Conservation (phyloP, 2,113 vertebrate species). For the Cepphus grylle region DNA sequence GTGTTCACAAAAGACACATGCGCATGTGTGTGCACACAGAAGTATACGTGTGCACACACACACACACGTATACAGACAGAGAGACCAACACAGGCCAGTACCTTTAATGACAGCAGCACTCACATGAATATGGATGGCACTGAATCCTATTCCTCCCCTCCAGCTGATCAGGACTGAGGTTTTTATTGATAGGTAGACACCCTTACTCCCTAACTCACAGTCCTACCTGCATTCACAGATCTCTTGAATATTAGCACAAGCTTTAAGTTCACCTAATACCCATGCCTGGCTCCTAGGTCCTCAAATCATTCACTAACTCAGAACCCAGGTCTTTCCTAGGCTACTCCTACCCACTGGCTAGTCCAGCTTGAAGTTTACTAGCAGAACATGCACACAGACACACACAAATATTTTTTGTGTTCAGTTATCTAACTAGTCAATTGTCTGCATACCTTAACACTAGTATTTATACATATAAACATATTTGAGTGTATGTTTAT, state of each 20-base stretch:
- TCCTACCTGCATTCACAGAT: not conserved
- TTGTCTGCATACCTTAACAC: not conserved
- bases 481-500: not conserved
- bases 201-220: not conserved
- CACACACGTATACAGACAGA: fast-evolving
- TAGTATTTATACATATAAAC: not conserved
- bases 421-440: not conserved
- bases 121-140: not conserved
- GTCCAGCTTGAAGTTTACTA: not conserved
- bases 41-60: fast-evolving
- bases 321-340: not conserved
- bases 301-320: not conserved
- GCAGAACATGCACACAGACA: not conserved
- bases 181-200: not conserved
- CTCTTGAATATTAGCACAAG: not conserved
- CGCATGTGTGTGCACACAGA: fast-evolving
- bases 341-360: not conserved
- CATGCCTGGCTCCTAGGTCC: not conserved
- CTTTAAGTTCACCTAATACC: not conserved
- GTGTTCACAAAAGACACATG: not conserved
- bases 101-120: not conserved
- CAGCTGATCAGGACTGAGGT: not conserved
- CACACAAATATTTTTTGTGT: not conserved
- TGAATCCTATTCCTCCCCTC: not conserved
- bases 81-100: not conserved